Conservation (phyloP, 2,113 vertebrate genomes). For the Illadopsis cleaveri region DNA sequence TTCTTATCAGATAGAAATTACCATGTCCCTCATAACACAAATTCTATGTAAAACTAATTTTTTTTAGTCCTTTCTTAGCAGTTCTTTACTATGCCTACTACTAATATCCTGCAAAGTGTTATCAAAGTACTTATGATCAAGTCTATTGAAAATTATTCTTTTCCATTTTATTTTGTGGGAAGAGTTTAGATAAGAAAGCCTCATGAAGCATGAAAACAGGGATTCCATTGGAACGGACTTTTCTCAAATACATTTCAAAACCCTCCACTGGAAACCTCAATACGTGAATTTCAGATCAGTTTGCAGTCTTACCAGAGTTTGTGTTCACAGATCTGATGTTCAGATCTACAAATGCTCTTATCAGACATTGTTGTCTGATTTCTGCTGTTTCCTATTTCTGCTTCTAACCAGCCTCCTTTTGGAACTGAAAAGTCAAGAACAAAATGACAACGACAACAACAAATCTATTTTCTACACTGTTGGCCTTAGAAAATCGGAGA, state of each 20-base stretch:
- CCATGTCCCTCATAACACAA: neutral
- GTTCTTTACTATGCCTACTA: neutral
- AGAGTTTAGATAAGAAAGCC: neutral
- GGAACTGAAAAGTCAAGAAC: neutral
- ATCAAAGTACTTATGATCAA: neutral
- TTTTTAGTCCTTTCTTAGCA: neutral
- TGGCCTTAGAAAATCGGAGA: neutral
- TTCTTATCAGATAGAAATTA: neutral
- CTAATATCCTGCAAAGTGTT: neutral
- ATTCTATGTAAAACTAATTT: neutral
- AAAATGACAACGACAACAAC: neutral
- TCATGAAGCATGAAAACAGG: neutral
- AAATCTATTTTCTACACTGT: neutral
- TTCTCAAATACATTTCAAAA: neutral
- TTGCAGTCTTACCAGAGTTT: neutral
- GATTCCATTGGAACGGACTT: neutral
- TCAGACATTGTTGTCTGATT: neutral
- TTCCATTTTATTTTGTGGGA: neutral
- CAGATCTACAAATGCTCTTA: neutral
- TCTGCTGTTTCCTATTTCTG: neutral
- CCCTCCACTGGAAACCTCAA: neutral
- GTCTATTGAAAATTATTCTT: neutral
- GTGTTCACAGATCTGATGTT: neutral
- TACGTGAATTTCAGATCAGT: neutral
- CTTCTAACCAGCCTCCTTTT: neutral